Conservation (phyloP, 2,888 invertebrate genomes). For the Agonopterix arenella region DNA sequence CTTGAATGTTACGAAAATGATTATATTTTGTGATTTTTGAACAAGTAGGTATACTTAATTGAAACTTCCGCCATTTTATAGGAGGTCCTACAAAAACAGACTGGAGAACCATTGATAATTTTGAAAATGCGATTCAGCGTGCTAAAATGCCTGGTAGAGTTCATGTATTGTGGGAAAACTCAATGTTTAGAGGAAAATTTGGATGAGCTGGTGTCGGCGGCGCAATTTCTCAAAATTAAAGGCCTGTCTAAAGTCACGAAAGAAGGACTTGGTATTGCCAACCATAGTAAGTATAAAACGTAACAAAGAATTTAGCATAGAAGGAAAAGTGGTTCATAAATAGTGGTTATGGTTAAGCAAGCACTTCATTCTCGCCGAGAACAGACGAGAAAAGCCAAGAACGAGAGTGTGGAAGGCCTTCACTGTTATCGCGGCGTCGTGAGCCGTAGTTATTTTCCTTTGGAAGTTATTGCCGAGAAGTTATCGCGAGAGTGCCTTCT, state of each 20-base stretch:
- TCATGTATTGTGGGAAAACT: slow-evolving; percentile 87
- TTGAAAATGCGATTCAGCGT: slow-evolving; percentile 83
- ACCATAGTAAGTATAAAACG: slow-evolving; percentile 44
- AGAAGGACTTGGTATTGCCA: slow-evolving; percentile 64
- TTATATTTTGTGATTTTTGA: background rate
- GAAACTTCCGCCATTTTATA: slow-evolving; percentile 24
- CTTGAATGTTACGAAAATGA: background rate
- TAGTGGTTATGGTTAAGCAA: no score
- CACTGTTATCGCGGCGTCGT: no score
- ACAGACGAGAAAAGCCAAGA: no score
- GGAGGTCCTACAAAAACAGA: slow-evolving; percentile 78
- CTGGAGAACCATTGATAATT: slow-evolving; percentile 77
- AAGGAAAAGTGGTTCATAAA: no score
- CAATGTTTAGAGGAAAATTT: slow-evolving; percentile 81
- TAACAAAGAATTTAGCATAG: no score
- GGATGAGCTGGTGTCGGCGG: slow-evolving; percentile 82
- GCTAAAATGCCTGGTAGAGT: slow-evolving; percentile 83
- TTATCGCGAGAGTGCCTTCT: no score
- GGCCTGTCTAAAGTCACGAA: slow-evolving; percentile 76
- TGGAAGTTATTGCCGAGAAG: no score
- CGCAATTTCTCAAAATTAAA: slow-evolving; percentile 82
- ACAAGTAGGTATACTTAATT: background rate
- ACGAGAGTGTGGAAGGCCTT: no score
- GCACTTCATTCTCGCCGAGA: no score
- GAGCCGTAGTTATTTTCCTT: no score